Conservation (phyloP, 2,113 vertebrate genomes). For the Paramormyrops kingsleyae region DNA sequence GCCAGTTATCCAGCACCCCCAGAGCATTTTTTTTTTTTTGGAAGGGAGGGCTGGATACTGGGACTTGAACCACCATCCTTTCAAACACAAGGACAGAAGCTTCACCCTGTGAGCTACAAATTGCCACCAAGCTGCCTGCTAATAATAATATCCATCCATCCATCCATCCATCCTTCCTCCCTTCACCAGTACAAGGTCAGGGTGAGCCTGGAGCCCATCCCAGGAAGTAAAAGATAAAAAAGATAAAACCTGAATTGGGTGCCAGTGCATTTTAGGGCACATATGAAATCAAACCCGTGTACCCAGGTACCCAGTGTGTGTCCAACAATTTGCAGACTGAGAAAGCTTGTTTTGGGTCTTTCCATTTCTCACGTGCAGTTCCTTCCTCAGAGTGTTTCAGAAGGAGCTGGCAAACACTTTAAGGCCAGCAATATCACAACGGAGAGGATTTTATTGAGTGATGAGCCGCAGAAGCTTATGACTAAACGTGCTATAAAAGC, state of each 20-base stretch:
- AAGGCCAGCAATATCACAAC: constrained; percentile 59
- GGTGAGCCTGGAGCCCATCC: not conserved
- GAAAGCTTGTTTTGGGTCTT: not conserved
- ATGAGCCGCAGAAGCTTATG: constrained; percentile 57
- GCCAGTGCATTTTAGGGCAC: not conserved
- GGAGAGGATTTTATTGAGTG: constrained; percentile 65
- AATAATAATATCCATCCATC: not conserved
- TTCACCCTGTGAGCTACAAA: not conserved
- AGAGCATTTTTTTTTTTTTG: not conserved
- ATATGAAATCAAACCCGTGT: not conserved
- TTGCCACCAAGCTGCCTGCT: not conserved
- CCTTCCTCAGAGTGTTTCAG: constrained; percentile 19
- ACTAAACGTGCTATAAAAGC: constrained; percentile 66
- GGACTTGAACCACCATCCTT: not conserved
- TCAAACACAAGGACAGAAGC: not conserved
- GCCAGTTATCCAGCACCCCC: not conserved
- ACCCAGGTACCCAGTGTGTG: not conserved
- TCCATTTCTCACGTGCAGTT: not conserved
- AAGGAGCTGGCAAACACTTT: constrained; percentile 54
- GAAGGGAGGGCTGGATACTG: not conserved
- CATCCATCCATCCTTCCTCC: not conserved
- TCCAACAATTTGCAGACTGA: not conserved
- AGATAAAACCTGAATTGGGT: not conserved
- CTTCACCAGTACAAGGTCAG: not conserved
- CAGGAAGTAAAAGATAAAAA: not conserved